phyloP scores from a whole-genome alignment of 2,113 vertebrate genomes.

The Crotalus tigris region DNA sequence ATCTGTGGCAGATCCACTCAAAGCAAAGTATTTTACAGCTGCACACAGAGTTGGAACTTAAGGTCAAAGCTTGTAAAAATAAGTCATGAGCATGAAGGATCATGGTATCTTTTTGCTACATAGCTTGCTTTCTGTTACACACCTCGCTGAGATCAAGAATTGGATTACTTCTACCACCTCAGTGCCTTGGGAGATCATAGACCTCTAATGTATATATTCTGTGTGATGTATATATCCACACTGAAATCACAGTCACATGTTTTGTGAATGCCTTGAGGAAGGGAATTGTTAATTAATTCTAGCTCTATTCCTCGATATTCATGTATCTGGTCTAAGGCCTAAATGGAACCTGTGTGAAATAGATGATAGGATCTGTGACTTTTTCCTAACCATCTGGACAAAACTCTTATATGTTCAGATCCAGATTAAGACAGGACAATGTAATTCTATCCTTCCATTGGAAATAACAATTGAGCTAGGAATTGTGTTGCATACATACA shows the following conservation, averaged over 20 bases:
- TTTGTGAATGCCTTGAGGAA: not conserved
- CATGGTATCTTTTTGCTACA: not conserved
- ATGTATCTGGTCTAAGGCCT: not conserved
- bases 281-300: too few relatives aligned
- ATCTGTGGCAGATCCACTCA: not conserved
- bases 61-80: not conserved
- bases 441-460: not conserved
- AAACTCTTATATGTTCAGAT: not conserved
- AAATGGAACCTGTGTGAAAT: not conserved
- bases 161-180: not conserved
- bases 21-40: not conserved
- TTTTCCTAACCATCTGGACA: not conserved
- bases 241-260: not conserved
- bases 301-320: not conserved
- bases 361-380: not conserved
- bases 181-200: not conserved
- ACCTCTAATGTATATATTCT: not conserved
- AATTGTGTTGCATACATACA: not conserved
- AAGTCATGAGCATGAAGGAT: not conserved
- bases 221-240: not conserved
- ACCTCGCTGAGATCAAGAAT: not conserved
- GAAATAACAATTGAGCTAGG: not conserved
- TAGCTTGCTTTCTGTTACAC: not conserved
- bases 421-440: not conserved
- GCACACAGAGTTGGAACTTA: not conserved